A percentile compares a stretch with the other conserved stretches of the same genome.
Conservation (phyloP, 2,797 vertebrate species). For the Girardinus metallicus region DNA sequence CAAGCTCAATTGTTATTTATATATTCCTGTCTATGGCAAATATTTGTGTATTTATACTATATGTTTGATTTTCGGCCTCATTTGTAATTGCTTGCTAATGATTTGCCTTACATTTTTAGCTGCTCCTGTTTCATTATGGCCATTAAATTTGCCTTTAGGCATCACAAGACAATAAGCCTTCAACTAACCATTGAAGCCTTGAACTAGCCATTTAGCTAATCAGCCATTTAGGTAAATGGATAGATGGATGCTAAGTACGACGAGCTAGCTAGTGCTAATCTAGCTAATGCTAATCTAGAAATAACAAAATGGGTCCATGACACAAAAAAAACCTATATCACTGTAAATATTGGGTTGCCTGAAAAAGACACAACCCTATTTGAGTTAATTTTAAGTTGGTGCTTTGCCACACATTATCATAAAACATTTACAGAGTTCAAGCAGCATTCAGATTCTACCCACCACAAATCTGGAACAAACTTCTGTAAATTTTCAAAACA, state of each 20-base stretch:
- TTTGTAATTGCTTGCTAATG: not conserved
- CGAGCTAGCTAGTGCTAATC: too few species aligned
- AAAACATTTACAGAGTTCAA: slow-evolving; percentile 12
- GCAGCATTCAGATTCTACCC: too few species aligned
- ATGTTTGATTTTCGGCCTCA: not conserved
- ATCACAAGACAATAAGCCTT: not conserved
- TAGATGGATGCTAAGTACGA: too few species aligned
- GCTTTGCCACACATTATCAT: not conserved
- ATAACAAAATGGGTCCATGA: not conserved
- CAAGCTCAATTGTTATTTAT: not conserved
- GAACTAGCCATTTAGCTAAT: too few species aligned
- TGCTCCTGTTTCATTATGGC: not conserved
- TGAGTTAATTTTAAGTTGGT: not conserved
- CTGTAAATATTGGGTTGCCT: not conserved
- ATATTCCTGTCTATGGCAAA: not conserved
- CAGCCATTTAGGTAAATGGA: too few species aligned
- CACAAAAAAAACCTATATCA: not conserved
- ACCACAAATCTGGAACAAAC: too few species aligned
- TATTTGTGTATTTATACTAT: not conserved
- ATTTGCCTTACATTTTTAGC: not conserved
- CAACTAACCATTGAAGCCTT: too few species aligned
- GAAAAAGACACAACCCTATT: not conserved
- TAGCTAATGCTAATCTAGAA: not conserved
- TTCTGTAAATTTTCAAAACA: too few species aligned
- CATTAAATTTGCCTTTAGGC: not conserved